phyloP scores from a whole-genome alignment of 2,888 invertebrate genomes.

The Callinectes sapidus region DNA sequence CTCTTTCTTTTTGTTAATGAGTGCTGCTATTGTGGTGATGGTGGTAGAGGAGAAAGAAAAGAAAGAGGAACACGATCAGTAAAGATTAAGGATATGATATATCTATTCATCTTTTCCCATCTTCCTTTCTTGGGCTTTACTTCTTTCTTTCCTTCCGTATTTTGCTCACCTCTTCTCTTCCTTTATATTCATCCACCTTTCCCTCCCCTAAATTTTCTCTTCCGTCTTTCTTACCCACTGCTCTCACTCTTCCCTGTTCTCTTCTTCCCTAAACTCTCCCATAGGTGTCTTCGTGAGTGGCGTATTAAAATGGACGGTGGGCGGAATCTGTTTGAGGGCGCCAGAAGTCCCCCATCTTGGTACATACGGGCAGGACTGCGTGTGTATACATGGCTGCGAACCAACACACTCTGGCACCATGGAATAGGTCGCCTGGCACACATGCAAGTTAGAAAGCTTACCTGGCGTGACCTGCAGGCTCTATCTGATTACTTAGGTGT shows the following conservation, averaged over 20 bases:
- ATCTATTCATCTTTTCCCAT: background rate
- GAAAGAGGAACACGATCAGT: background rate
- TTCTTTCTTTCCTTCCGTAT: background rate
- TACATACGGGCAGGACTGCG: background rate
- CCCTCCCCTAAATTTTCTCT: background rate
- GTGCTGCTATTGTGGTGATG: background rate
- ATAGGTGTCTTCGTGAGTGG: conserved; percentile 43
- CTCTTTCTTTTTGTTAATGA: no score
- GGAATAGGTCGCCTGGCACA: conserved; percentile 44
- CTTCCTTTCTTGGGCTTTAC: background rate
- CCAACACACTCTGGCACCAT: conserved; percentile 26
- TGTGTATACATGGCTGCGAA: background rate
- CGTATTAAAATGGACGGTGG: conserved; percentile 26
- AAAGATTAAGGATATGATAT: no score
- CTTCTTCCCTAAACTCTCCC: background rate
- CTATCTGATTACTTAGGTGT: conserved; percentile 42
- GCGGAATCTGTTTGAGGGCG: conserved; percentile 21
- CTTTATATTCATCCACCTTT: background rate
- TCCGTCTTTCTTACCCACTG: background rate
- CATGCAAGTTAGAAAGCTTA: background rate
- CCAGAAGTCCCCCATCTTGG: background rate
- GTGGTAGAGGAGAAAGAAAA: background rate
- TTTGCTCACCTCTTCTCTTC: background rate
- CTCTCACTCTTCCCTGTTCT: background rate
- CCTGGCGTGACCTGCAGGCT: conserved; percentile 7